Conservation (phyloP, 1,140 invertebrate species). For the Nylanderia fulva region DNA sequence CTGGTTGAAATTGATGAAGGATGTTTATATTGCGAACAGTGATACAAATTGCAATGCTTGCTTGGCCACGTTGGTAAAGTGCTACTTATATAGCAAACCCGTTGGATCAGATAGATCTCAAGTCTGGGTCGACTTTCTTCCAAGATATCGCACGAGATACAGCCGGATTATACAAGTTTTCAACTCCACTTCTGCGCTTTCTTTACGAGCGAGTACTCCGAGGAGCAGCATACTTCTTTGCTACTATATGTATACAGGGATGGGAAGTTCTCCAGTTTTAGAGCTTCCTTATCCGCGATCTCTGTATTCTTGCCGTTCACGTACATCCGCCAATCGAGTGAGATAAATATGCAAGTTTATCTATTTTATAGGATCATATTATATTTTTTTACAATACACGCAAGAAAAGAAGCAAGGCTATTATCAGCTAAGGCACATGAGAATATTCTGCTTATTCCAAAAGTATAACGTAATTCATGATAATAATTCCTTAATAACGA, state of each 20-base stretch:
- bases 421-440: not conserved
- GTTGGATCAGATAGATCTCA: conserved; percentile 50
- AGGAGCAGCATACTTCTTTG: not conserved
- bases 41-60: conserved; percentile 46
- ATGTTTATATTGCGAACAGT: conserved; percentile 1
- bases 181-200: conserved; percentile 54
- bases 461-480: not conserved
- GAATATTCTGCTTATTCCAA: not conserved
- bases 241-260: not conserved
- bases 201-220: conserved; percentile 44
- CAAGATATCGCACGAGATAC: conserved; percentile 38
- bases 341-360: conserved; percentile 8
- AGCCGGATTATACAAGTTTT: conserved; percentile 67
- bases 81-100: conserved; percentile 39
- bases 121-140: not conserved
- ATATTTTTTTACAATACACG: not conserved
- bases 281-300: conserved; percentile 30
- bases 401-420: not conserved
- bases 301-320: not conserved
- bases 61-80: conserved; percentile 21
- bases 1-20: not conserved
- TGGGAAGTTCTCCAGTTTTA: conserved; percentile 27
- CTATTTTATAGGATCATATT: not conserved
- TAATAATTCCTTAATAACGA: not conserved
- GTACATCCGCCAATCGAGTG: conserved; percentile 10